A percentile compares a stretch with the other conserved stretches of the same genome.
Conservation (phyloP, 2,888 invertebrate species). For the Caenorhabditis sp. region DNA sequence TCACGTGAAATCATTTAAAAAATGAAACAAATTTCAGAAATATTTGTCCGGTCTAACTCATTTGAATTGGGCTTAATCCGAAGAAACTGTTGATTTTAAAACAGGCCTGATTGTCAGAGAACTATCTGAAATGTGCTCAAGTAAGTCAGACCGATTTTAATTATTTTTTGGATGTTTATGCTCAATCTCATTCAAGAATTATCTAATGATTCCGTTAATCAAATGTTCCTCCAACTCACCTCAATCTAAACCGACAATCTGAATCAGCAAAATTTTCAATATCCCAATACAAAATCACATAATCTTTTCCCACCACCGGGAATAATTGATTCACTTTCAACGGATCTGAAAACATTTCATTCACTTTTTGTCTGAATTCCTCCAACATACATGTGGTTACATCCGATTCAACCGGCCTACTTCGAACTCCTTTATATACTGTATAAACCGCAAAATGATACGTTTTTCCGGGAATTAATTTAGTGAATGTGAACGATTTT, state of each 20-base stretch:
- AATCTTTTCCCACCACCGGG: constrained; percentile 67
- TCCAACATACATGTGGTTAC: constrained; percentile 64
- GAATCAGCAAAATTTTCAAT: constrained; percentile 69
- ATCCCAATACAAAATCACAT: constrained; percentile 66
- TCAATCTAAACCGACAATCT: constrained; percentile 63
- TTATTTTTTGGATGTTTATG: no score
- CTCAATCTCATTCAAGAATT: no score
- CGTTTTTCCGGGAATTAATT: constrained; percentile 69
- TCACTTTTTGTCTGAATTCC: background rate
- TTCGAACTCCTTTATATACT: constrained; percentile 62
- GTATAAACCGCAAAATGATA: constrained; percentile 66
- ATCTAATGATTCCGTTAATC: background rate
- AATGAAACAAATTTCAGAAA: no score
- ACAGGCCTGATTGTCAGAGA: no score
- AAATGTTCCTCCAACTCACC: constrained; percentile 29
- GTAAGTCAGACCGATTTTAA: no score
- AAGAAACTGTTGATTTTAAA: no score
- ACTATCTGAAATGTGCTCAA: no score
- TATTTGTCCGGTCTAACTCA: no score
- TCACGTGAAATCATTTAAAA: no score
- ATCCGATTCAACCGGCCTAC: constrained; percentile 62
- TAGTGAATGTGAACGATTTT: constrained; percentile 68
- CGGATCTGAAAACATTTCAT: constrained; percentile 58
- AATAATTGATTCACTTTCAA: constrained; percentile 66
- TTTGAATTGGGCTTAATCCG: no score